Percentiles rank a stretch among this genome's conserved stretches.
These are phyloP conservation scores for Asarcornis scutulata DNA, from an alignment of 2,113 vertebrate species.

Conservation along the genomic window DNA sequence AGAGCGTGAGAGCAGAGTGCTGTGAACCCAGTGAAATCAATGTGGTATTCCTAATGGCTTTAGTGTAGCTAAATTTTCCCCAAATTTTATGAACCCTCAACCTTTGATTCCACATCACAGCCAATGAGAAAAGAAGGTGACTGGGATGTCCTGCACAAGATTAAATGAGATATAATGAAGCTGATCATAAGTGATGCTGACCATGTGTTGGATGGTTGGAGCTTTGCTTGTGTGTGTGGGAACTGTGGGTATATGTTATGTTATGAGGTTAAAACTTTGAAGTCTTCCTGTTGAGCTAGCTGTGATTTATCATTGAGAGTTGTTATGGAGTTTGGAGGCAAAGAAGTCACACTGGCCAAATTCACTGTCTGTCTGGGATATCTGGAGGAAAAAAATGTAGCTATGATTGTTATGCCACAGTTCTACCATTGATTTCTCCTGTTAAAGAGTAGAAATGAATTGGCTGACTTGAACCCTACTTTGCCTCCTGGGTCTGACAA, in stretches of 20 bases:
- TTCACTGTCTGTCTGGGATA: not conserved
- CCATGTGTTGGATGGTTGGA: not conserved
- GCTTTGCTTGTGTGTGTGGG: not conserved
- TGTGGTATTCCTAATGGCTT: not conserved
- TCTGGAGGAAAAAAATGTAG: not conserved
- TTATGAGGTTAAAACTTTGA: not conserved
- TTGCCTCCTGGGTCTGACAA: not conserved
- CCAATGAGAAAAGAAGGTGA: not conserved
- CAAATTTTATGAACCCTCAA: not conserved
- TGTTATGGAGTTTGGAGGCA: not conserved
- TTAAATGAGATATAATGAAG: not conserved
- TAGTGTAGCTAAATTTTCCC: not conserved
- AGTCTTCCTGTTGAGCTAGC: not conserved
- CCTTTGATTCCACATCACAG: not conserved
- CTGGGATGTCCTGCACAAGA: not conserved
- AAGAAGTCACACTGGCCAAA: not conserved
- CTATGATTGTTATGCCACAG: not conserved
- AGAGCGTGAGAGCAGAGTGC: not conserved
- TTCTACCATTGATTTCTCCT: not conserved
- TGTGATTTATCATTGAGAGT: not conserved
- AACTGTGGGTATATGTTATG: rapidly evolving
- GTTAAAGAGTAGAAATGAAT: not conserved
- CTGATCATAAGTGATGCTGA: not conserved
- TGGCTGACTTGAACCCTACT: not conserved
- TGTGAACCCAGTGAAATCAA: not conserved